Percentiles rank a stretch among this genome's conserved stretches.
Evolutionary conservation across 2,113 vertebrate genomes (phyloP).

Genomic region (Suricata suricatta): DNA sequence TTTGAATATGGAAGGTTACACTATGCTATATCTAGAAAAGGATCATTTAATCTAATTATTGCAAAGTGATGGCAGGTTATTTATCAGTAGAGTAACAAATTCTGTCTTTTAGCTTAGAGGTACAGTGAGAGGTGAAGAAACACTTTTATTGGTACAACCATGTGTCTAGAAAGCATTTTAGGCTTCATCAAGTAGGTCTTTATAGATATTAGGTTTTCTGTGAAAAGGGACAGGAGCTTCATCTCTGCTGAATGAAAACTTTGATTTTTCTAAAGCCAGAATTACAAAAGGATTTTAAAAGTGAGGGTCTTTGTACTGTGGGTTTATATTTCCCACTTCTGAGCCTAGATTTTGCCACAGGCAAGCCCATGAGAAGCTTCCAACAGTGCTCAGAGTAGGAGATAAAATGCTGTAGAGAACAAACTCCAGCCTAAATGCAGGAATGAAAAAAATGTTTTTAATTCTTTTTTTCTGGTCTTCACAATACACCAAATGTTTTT

Average conservation of each 20-base stretch:
- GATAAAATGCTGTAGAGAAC: too few relatives aligned
- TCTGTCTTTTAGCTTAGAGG: not conserved
- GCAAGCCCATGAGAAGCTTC: not conserved
- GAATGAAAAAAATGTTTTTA: not conserved
- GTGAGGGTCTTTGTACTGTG: not conserved
- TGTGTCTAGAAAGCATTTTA: not conserved
- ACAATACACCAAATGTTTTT: not conserved
- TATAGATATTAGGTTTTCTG: not conserved
- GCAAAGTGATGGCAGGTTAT: not conserved
- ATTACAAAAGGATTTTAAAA: slow-evolving; percentile 37
- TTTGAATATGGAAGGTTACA: not conserved
- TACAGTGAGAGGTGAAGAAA: not conserved
- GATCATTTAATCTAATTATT: not conserved
- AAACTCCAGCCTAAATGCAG: not conserved
- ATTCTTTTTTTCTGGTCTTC: not conserved
- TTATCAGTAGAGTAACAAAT: not conserved
- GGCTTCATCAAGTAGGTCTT: not conserved
- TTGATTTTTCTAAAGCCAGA: slow-evolving; percentile 52
- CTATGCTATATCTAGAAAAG: not conserved
- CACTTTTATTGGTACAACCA: not conserved
- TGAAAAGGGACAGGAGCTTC: not conserved
- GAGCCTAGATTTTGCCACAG: not conserved
- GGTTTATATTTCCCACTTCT: not conserved
- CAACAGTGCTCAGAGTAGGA: not conserved
- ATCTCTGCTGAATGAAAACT: slow-evolving; percentile 40